phyloP scores from a whole-genome alignment of 2,113 vertebrate genomes.

The Redunca redunca region DNA sequence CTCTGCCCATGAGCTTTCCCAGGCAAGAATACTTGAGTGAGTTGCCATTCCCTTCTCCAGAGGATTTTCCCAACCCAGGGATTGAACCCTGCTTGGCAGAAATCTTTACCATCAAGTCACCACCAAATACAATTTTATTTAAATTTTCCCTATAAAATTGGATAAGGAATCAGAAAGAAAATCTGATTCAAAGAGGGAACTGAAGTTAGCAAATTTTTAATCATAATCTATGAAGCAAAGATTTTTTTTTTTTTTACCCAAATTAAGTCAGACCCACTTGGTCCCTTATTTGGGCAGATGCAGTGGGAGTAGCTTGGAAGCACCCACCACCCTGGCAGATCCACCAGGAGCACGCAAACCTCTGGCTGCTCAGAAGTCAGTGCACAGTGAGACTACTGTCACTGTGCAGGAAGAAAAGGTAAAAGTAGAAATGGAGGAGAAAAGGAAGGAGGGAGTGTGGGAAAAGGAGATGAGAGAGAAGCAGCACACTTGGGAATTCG shows the following conservation, averaged over 20 bases:
- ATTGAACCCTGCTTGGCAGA: neutral
- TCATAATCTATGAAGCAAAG: neutral
- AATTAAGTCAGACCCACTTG: conserved; percentile 4
- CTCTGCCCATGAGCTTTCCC: neutral
- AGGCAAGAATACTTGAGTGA: neutral
- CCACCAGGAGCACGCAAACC: neutral
- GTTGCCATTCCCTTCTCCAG: neutral
- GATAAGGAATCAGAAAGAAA: conserved; percentile 31
- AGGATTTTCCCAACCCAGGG: neutral
- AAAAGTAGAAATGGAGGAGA: neutral
- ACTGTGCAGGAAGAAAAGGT: neutral
- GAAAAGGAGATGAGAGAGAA: neutral
- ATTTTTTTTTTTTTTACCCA: neutral
- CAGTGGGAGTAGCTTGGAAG: neutral
- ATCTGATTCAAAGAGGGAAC: conserved; percentile 18
- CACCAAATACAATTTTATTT: conserved; percentile 43
- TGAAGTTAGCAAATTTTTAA: conserved; percentile 19
- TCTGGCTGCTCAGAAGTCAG: neutral
- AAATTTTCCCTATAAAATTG: conserved; percentile 35
- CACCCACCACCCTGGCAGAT: neutral
- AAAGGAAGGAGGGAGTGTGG: neutral
- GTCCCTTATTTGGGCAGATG: neutral
- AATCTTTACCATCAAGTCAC: neutral
- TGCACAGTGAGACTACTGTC: neutral
- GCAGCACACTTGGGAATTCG: neutral